Conservation (phyloP, 2,797 vertebrate species). For the Anguilla anguilla region DNA sequence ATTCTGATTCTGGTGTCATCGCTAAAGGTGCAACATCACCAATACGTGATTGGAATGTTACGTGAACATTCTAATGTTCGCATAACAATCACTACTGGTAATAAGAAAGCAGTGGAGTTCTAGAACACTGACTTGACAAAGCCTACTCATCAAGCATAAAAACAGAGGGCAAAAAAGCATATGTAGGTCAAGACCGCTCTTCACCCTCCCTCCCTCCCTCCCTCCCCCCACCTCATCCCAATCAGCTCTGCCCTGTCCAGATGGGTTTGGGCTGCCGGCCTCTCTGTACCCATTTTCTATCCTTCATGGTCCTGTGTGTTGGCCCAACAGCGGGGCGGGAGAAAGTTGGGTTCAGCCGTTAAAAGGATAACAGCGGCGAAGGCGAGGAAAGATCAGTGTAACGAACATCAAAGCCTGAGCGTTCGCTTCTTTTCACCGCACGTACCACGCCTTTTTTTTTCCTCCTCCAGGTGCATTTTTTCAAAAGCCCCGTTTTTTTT, state of each 20-base stretch:
- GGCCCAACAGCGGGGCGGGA: neutral
- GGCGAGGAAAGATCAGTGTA: neutral
- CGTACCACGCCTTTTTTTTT: neutral
- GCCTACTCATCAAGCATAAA: no score
- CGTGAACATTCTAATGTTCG: no score
- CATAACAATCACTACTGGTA: no score
- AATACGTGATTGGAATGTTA: no score
- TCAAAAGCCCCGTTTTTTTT: slow-evolving; percentile 47
- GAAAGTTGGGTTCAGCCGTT: neutral
- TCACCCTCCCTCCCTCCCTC: no score
- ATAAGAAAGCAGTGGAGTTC: no score
- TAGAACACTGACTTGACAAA: no score
- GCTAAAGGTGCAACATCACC: neutral
- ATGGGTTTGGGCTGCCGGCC: neutral
- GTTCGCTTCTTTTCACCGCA: neutral
- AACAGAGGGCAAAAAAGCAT: no score
- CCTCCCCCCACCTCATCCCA: neutral
- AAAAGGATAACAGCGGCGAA: neutral
- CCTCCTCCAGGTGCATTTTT: slow-evolving; percentile 28
- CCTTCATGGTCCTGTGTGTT: neutral
- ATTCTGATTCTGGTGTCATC: neutral
- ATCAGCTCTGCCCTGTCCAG: neutral
- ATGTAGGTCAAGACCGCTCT: no score
- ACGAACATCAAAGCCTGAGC: neutral
- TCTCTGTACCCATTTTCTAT: neutral